Evolutionary conservation across 2,888 invertebrate genomes (phyloP), one percentile per base, ranked within the genome.

Genomic region (Biston betularia): DNA sequence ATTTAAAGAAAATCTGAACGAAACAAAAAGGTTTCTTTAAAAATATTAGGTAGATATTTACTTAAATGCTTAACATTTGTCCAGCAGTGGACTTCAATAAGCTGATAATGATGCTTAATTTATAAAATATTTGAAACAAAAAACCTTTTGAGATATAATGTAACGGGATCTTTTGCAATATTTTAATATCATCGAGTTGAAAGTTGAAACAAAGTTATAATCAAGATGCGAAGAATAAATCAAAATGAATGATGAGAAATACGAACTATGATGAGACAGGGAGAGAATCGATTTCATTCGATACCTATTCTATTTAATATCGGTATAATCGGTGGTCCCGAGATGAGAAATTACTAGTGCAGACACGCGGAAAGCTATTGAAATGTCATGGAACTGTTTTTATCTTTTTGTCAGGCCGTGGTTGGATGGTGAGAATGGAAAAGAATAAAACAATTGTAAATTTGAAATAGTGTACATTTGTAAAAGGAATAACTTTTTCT

Each of bases 371-470:
- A 58, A 64, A 65, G 61, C 72, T 69, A 76, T 72, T 69, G 65
- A 75, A 75, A 74, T 61, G 65, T 72, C 67, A 66, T 70, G 69
- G 68, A 71, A 70, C 71, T 65, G 64, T 71, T 78, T 75, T 73
- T 67, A 74, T 72, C 69, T 71, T 74, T 62, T 73, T 73, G 67
- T 52, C 35, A 48, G 44, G 34, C 8, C 58, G 46, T 12, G 42
- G 55, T 45, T 45, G 34, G 35, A 50, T 45, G 14, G 49, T 15
- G 53, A 42, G 12, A 42, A 42, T 54, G 12, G 1, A 45, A 54
- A 44, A 33, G 34, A 50, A 50, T 6, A 6, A n/a, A 9, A 8
- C 9, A 46, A 14, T n/a, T 24, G 38, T 38, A 6, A 9, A 38
- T 8, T 38, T 38, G 38, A 38, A 38, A 9, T 38, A 38, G 38